Base-by-base conservation (phyloP, 1,140 invertebrate species). In the Cydia fagiglandana region DNA sequence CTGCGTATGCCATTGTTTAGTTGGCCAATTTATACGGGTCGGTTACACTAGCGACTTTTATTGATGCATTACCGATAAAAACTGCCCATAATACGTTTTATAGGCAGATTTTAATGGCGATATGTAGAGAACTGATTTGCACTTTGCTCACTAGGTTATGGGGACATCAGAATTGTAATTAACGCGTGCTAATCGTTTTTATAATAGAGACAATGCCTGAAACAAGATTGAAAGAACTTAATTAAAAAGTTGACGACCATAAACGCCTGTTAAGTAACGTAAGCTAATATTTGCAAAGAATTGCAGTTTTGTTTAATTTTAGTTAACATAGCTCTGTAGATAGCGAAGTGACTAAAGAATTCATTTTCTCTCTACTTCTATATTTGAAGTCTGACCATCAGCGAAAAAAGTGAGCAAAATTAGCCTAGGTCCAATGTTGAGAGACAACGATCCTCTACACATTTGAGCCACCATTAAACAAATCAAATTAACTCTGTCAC, bases 41-140 rank as follows among this genome's bases (percentile, higher is more conserved):
- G 89, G 90, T 93, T 91, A 91, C 90, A 93, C 85, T 91, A 88
- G 86, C 78, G 90, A 85, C 88, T 91, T 91, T 93, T 92, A 93
- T 90, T 90, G 84, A 91, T 82, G 85, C 87, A 91, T 93, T 93
- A 93, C 88, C 88, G 90, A 93, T 93, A 93, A 93, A 91, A 89
- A 86, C 66, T 83, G 88, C 86, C 82, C 84, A 89, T 92, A 91
- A 92, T 90, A 83, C 84, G 83, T 88, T 91, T 91, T 92, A 91
- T 91, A 87, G 88, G 85, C 78, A 88, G 85, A 91, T 90, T 88
- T 89, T 89, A 91, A 91, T 91, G 79, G 85, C 87, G 83, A 89
- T 90, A 84, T 84, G 82, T 85, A 80, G 75, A 17, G 81, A 77
- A 77, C 78, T 84, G 84, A 87, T 89, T 88, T 88, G 77, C 84